A percentile compares a stretch with the other conserved stretches of the same genome.
phyloP scores from a whole-genome alignment of 2,113 vertebrate species.

The Zootoca vivipara region DNA sequence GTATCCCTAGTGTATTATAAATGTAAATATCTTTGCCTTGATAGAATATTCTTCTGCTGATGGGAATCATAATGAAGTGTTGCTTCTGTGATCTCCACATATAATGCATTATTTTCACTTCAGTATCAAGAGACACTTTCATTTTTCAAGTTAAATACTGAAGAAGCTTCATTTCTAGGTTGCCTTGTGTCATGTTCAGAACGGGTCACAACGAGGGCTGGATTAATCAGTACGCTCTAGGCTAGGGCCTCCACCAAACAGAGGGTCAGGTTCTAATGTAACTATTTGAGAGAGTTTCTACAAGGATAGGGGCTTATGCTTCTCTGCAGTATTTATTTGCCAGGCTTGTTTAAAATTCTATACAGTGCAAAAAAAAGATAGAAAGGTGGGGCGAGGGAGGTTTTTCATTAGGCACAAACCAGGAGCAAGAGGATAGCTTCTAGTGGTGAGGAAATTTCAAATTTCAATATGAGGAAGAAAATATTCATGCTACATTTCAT shows the following conservation, averaged over 20 bases:
- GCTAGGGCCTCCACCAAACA: not conserved
- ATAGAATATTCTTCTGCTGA: conserved; percentile 6
- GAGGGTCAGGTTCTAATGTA: not conserved
- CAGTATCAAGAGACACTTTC: not conserved
- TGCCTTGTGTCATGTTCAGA: not conserved
- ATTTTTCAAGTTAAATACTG: conserved; percentile 1
- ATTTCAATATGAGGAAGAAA: not conserved
- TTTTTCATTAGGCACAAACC: not conserved
- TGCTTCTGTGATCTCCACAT: conserved; percentile 26
- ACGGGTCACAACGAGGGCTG: not conserved
- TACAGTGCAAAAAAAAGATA: not conserved
- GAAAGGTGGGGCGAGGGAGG: too few relatives aligned
- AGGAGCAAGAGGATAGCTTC: not conserved
- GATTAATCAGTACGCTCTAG: not conserved
- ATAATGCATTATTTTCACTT: conserved; percentile 9
- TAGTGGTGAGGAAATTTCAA: not conserved
- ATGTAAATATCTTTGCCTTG: conserved; percentile 29
- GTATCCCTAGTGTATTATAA: conserved; percentile 14
- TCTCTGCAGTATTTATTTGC: not conserved
- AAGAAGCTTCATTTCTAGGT: not conserved
- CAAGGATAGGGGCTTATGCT: not conserved
- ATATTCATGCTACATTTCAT: not conserved
- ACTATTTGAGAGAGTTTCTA: not conserved
- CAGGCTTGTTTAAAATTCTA: not conserved
- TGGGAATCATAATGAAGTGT: conserved; percentile 24